Percentiles rank a stretch among this genome's conserved stretches.
These are phyloP conservation scores for Glaucomys volans DNA, from an alignment of 2,113 vertebrate species.

Conservation along the genomic window DNA sequence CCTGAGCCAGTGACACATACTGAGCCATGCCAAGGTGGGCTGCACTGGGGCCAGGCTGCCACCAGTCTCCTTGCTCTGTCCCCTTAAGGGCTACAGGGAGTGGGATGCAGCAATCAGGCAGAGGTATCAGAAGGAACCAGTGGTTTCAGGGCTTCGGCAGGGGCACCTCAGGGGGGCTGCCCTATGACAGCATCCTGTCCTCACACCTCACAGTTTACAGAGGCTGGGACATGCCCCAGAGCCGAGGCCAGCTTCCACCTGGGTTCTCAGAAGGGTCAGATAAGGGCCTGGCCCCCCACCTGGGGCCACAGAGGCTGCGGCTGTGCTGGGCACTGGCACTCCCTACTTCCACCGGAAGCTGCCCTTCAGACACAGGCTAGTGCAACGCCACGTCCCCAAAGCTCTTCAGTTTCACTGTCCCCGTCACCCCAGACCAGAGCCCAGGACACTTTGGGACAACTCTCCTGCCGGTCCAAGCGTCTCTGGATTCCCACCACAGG, in stretches of 20 bases:
- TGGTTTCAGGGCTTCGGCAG: not conserved
- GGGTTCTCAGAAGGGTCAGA: not conserved
- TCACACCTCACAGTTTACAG: not conserved
- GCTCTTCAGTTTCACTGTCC: not conserved
- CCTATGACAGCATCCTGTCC: not conserved
- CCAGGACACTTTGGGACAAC: accelerated
- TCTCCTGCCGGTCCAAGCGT: too few relatives aligned
- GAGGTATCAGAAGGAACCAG: not conserved
- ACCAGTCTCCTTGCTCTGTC: not conserved
- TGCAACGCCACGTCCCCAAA: not conserved
- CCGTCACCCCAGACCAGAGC: not conserved
- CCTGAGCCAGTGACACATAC: not conserved
- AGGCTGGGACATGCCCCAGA: not conserved
- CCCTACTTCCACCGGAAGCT: accelerated
- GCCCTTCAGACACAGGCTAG: not conserved
- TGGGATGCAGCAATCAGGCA: not conserved
- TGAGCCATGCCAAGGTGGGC: too few relatives aligned
- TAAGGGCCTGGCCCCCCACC: not conserved
- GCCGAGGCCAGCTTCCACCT: not conserved
- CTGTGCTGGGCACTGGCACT: too few relatives aligned
- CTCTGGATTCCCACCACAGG: not conserved
- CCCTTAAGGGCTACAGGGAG: not conserved
- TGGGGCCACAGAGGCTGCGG: not conserved
- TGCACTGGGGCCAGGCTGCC: not conserved
- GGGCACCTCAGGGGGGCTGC: not conserved